phyloP scores from a whole-genome alignment of 2,797 vertebrate genomes.

The Rhodeus uyekii region DNA sequence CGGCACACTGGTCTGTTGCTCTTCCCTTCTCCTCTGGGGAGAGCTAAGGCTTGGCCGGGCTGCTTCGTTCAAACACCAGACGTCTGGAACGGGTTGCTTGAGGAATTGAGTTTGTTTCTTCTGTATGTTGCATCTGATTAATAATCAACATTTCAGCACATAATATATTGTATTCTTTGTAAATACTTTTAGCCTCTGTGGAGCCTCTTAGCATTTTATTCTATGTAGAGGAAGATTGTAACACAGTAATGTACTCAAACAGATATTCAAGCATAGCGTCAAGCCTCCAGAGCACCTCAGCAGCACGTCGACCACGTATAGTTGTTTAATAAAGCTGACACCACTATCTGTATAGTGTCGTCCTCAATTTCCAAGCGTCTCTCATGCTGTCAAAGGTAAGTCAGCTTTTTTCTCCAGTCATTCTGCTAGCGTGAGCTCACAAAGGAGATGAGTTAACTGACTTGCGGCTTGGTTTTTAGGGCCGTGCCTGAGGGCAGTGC shows the following conservation, averaged over 20 bases:
- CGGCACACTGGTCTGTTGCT: too few species aligned
- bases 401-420: slow-evolving; percentile 27
- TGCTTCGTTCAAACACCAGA: too few species aligned
- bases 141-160: background rate
- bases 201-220: background rate
- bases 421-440: slow-evolving; percentile 19
- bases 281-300: background rate
- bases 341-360: slow-evolving; percentile 10
- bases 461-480: background rate
- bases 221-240: background rate
- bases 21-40: too few species aligned
- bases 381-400: slow-evolving; percentile 19
- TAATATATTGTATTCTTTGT: background rate
- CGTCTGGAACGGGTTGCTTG: too few species aligned
- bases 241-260: background rate
- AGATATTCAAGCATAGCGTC: background rate
- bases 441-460: slow-evolving; percentile 5
- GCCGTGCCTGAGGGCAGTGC: background rate
- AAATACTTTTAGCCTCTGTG: background rate
- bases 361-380: slow-evolving; percentile 18
- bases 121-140: background rate
- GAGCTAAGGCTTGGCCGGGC: too few species aligned
- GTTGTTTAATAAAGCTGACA: slow-evolving; percentile 25
- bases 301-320: background rate
- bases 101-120: too few species aligned